Base-by-base conservation (phyloP, 2,888 invertebrate genomes). In the Melangyna quadrimaculata region DNA sequence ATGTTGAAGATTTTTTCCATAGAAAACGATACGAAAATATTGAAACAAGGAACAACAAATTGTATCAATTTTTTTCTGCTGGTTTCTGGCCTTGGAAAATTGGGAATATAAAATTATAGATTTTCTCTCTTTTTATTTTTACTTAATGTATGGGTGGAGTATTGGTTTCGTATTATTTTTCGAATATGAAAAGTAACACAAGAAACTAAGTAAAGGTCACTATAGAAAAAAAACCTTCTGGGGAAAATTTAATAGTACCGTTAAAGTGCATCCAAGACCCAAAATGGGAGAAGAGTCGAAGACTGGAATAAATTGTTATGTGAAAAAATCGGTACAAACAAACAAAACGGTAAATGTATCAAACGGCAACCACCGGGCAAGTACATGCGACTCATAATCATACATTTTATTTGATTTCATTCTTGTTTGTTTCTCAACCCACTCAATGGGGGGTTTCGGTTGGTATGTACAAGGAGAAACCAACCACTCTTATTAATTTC, bases 61-160 rank as follows among this genome's bases (percentile, higher is more conserved):
- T 72, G 35, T 73, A 69, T 69, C 40, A 45, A 61, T 57, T 73
- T 78, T 35, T 57, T 57, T 19, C 1, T 57, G 12, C 10, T 9
- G 3, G 6, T 17, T 35, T 19, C 22, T 37, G 70, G 53, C 37
- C 65, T 27, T 45, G 40, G 57, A 65, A 48, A 77, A 71, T 57
- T 77, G 70, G 37, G 40, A 70, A 63, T 70, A 69, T 45, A 45
- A 19, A 45, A 65, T 29, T 70, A 74, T 63, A 40, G 61, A 73
- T 73, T 67, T 22, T 19, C 45, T 45, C 57, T 24, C 14, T 57
- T 10, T 27, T 32, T 12, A 9, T 17, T n/a, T 40, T 35, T 37
- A 32, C 29, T 32, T 55, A 29, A 29, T 32, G 6, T 55, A 55
- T 55, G 29, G 17, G n/a, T 1, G 10, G 1, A 2, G 17, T 55